Percentiles rank a stretch among this genome's conserved stretches.
Evolutionary conservation across 2,888 invertebrate genomes (phyloP).

Genomic region (Adineta ricciae): DNA sequence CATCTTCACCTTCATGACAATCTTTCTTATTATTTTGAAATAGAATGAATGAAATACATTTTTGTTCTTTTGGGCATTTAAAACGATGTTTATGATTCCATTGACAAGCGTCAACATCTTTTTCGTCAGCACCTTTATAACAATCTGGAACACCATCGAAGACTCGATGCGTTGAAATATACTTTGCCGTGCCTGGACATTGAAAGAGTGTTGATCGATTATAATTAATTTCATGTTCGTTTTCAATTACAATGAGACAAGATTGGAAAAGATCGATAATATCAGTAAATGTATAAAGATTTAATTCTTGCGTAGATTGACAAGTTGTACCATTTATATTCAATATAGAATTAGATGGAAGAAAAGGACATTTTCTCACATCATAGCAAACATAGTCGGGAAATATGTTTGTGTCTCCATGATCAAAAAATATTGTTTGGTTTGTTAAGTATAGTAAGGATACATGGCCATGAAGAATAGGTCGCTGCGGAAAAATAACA

Average conservation of each 20-base stretch:
- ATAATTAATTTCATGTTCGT: background rate
- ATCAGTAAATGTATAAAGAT: background rate
- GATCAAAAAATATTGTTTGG: background rate
- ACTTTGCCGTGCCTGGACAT: background rate
- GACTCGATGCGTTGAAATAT: background rate
- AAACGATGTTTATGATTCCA: background rate
- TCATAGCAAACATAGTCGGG: background rate
- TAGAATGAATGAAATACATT: background rate
- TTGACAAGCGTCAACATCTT: background rate
- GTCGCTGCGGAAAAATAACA: background rate
- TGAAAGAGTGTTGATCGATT: background rate
- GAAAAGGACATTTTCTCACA: background rate
- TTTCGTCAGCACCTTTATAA: background rate
- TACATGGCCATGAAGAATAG: background rate
- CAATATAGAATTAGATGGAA: background rate
- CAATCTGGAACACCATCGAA: background rate
- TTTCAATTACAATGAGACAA: background rate
- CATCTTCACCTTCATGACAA: background rate
- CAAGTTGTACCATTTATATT: background rate
- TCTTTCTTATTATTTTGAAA: background rate
- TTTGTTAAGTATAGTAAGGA: background rate
- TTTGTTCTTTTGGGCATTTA: background rate
- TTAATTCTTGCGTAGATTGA: background rate
- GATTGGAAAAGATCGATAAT: background rate
- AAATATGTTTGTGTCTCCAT: rapidly evolving